A percentile compares a stretch with the other conserved stretches of the same genome.
These are phyloP conservation scores for Melanotaenia boesemani DNA, from an alignment of 2,797 vertebrate genomes.

Conservation along the genomic window DNA sequence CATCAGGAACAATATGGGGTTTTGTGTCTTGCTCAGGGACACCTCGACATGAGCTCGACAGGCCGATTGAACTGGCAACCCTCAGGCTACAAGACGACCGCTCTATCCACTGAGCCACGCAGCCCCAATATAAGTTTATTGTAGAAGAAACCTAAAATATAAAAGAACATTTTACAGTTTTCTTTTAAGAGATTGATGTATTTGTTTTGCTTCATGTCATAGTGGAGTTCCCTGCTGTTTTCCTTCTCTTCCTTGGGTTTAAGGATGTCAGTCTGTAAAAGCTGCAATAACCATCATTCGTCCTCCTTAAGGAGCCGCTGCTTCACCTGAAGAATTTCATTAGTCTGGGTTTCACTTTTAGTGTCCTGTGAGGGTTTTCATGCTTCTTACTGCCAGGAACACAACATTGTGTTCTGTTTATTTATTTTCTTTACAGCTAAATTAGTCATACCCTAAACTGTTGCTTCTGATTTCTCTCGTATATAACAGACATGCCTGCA, in stretches of 20 bases:
- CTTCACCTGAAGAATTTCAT: not conserved
- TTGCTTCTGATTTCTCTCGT: not conserved
- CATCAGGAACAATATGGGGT: no score
- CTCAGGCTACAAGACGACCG: no score
- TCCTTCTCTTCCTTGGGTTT: not conserved
- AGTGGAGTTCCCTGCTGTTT: not conserved
- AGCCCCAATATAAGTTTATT: no score
- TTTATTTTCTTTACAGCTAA: no score
- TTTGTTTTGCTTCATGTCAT: not conserved
- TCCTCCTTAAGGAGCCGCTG: not conserved
- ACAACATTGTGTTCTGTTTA: not conserved
- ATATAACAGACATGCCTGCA: conserved; percentile 6
- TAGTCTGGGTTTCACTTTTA: not conserved
- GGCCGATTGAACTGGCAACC: no score
- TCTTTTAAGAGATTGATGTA: no score
- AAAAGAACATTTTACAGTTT: no score
- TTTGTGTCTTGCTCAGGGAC: no score
- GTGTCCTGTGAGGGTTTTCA: not conserved
- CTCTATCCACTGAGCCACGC: no score
- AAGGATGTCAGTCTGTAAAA: not conserved
- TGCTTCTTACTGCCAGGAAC: not conserved
- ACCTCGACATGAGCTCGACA: no score
- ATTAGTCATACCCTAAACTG: not conserved
- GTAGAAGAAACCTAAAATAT: no score
- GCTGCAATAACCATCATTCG: not conserved